Evolutionary conservation across 1,140 invertebrate species (phyloP), one percentile per base, ranked within the genome.

Genomic region (Alviniconcha marisindica): DNA sequence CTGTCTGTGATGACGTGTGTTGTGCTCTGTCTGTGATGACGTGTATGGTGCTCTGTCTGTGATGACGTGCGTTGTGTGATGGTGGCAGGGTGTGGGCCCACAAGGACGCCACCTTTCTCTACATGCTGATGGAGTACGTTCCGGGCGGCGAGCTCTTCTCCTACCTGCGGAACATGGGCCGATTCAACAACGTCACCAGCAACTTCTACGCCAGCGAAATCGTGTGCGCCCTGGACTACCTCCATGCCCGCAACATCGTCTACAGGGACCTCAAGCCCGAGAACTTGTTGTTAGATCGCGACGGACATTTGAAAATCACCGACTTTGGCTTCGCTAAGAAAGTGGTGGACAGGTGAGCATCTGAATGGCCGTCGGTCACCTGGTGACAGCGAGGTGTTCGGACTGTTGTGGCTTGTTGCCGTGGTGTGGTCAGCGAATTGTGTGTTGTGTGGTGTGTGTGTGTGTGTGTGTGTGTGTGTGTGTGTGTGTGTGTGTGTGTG

Each of bases 271-370:
- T 96, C 69, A 98, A 98, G 92, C 97, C 97, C 3, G 98, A 99
- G 92, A 99, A 99, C 93, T 93, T 99, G 31, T 94, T 99, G 0
- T 94, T 99, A 33, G 98, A 98, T 90, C 95, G 95, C 87, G 96
- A 98, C 87, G 98, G 98, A 0, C 98, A 99, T 93, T 94, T 99
- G 83, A 99, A 99, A 93, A 97, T 99, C 80, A 99, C 98, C 21
- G 98, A 99, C 93, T 99, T 99, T 93, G 98, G 98, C 51, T 99
- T 99, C 92, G 97, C 98, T 12, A 99, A 99, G 93, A 97, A 97
- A 90, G 93, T 99, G 31, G 95, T 95, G 12, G 97, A 99, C 93
- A 95, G 94, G 94, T 95, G 90, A 85, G 89, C n/a, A n/a, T n/a
- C n/a, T n/a, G n/a, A n/a, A n/a, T n/a, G n/a, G n/a, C n/a, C n/a